phyloP scores from a whole-genome alignment of 2,888 invertebrate species.

The Tribolium freemani region DNA sequence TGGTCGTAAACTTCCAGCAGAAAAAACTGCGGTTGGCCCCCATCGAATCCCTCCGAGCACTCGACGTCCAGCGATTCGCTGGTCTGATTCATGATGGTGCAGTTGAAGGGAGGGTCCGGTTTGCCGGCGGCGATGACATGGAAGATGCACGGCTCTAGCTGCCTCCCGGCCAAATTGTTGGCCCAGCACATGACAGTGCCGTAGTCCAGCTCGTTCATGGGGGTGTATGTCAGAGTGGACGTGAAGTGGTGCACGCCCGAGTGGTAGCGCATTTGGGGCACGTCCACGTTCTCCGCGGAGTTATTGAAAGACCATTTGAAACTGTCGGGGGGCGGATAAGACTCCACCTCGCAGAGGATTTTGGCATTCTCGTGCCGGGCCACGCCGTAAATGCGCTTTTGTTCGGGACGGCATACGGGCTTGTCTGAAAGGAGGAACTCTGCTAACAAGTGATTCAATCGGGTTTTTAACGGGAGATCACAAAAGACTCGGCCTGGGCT shows the following conservation, averaged over 20 bases:
- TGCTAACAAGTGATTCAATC: slow-evolving; percentile 12
- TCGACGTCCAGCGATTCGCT: slow-evolving; percentile 82
- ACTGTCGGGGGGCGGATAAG: slow-evolving; percentile 85
- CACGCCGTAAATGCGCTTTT: slow-evolving; percentile 86
- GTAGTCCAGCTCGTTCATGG: slow-evolving; percentile 82
- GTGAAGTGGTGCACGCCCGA: slow-evolving; percentile 70
- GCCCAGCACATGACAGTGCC: slow-evolving; percentile 82
- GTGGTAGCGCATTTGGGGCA: slow-evolving; percentile 78
- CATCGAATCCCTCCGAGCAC: slow-evolving; percentile 82
- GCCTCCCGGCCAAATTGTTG: slow-evolving; percentile 79
- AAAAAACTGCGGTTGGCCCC: slow-evolving; percentile 82
- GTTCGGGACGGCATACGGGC: slow-evolving; percentile 83
- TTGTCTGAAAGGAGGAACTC: slow-evolving; percentile 75
- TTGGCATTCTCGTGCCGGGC: slow-evolving; percentile 85
- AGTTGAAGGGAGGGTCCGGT: slow-evolving; percentile 84
- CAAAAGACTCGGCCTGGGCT: neutral
- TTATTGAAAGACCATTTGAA: slow-evolving; percentile 94
- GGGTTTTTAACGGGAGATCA: slow-evolving; percentile 11
- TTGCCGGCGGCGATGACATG: slow-evolving; percentile 82
- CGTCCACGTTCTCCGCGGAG: slow-evolving; percentile 84
- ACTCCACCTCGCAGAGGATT: slow-evolving; percentile 87
- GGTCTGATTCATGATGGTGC: slow-evolving; percentile 83
- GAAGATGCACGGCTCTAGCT: slow-evolving; percentile 81
- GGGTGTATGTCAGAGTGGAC: slow-evolving; percentile 82
- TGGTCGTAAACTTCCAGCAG: slow-evolving; percentile 80